These are phyloP conservation scores for Zaprionus capensis DNA, from an alignment of 1,140 invertebrate species.

Conservation along the genomic window DNA sequence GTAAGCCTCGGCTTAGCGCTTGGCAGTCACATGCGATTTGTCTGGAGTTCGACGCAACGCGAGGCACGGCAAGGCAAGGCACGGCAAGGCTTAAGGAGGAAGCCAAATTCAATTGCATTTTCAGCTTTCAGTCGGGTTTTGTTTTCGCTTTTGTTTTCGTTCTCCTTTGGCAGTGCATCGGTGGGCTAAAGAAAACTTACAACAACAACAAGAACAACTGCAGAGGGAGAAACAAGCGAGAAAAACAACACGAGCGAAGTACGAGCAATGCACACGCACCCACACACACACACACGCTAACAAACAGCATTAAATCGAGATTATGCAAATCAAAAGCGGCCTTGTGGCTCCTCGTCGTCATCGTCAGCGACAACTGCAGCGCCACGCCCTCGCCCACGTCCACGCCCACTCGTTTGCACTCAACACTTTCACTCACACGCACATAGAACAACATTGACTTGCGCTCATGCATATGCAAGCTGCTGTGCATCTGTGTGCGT, in stretches of 20 bases:
- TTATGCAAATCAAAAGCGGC: constrained; percentile 76
- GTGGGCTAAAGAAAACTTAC: constrained; percentile 13
- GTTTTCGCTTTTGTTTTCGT: constrained; percentile 8
- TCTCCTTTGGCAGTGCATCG: not conserved
- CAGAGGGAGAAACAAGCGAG: constrained; percentile 6
- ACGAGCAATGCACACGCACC: not conserved
- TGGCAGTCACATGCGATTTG: constrained; percentile 43
- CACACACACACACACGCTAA: not conserved
- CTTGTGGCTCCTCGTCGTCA: constrained; percentile 39
- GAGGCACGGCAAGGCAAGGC: constrained; percentile 4
- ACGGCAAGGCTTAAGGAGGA: constrained; percentile 13
- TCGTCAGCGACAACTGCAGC: constrained; percentile 35
- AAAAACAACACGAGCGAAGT: constrained; percentile 28
- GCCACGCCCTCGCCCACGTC: not conserved
- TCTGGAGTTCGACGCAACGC: constrained; percentile 28
- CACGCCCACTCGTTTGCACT: constrained; percentile 2
- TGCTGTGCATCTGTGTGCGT: not conserved
- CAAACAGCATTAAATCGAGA: constrained; percentile 57
- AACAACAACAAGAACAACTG: constrained; percentile 22
- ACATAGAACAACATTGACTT: constrained; percentile 61
- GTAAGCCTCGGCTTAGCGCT: constrained; percentile 43
- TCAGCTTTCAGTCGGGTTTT: not conserved
- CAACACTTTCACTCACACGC: constrained; percentile 15
- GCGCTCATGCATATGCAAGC: constrained; percentile 69
- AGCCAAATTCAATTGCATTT: constrained; percentile 51